phyloP scores from a whole-genome alignment of 2,797 vertebrate genomes.

The Aplochiton taeniatus region DNA sequence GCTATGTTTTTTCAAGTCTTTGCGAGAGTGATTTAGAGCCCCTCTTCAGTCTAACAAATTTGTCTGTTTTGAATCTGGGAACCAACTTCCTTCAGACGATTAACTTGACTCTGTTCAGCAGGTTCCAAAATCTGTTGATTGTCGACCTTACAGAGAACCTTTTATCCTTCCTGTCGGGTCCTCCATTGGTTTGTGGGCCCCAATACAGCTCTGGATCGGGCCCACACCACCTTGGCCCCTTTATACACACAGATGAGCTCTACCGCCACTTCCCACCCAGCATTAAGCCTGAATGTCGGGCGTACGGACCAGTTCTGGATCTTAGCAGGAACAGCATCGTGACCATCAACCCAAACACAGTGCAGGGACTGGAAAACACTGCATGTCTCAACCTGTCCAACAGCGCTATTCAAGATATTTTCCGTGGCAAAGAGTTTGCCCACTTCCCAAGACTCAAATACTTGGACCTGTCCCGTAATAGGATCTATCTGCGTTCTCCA shows the following conservation, averaged over 20 bases:
- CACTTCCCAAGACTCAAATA: slow-evolving; percentile 50
- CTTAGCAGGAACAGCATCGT: slow-evolving; percentile 66
- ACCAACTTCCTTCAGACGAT: slow-evolving; percentile 66
- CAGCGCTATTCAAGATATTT: slow-evolving; percentile 50
- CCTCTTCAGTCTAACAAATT: slow-evolving; percentile 56
- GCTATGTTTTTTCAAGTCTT: slow-evolving; percentile 62
- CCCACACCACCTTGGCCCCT: slow-evolving; percentile 15
- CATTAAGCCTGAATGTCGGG: slow-evolving; percentile 58
- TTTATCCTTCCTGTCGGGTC: slow-evolving; percentile 42
- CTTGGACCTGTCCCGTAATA: slow-evolving; percentile 59
- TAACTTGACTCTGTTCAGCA: slow-evolving; percentile 57
- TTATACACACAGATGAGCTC: slow-evolving; percentile 36
- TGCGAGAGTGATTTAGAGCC: slow-evolving; percentile 45
- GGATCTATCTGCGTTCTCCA: slow-evolving; percentile 54
- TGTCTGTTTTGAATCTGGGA: slow-evolving; percentile 58
- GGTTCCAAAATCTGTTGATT: slow-evolving; percentile 48
- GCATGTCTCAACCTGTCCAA: slow-evolving; percentile 62
- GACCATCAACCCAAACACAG: slow-evolving; percentile 48
- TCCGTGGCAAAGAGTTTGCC: slow-evolving; percentile 53
- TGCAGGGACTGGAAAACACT: slow-evolving; percentile 46
- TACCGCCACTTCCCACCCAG: slow-evolving; percentile 48
- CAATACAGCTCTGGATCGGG: background rate
- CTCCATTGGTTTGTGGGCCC: background rate
- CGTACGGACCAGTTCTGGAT: slow-evolving; percentile 68
- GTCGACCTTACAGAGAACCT: slow-evolving; percentile 70